Conservation (phyloP, 1,140 invertebrate genomes). For the Drosophila tropicalis region DNA sequence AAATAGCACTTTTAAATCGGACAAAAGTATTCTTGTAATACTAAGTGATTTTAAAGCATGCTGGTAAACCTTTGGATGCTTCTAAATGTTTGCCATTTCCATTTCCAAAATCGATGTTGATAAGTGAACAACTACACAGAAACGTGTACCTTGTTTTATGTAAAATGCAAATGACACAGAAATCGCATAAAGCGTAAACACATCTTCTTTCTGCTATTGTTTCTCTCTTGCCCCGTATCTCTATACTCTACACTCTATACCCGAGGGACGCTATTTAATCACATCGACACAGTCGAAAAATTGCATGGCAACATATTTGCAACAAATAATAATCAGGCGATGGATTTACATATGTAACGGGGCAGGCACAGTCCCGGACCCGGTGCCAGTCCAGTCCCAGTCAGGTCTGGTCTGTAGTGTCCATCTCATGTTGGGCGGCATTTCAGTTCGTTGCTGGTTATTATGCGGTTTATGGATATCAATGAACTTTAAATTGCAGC, state of each 20-base stretch:
- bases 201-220: neutral
- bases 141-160: conserved; percentile 61
- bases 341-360: conserved; percentile 54
- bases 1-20: neutral
- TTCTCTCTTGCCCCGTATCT: neutral
- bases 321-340: conserved; percentile 68
- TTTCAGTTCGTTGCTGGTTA: conserved; percentile 15
- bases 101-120: conserved; percentile 17
- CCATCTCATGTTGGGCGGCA: conserved; percentile 3
- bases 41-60: neutral
- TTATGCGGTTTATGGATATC: conserved; percentile 75
- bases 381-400: neutral
- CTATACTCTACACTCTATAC: neutral
- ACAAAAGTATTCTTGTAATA: neutral
- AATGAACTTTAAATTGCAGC: conserved; percentile 78
- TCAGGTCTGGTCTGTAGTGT: conserved; percentile 6
- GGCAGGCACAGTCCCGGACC: neutral
- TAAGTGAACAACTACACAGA: conserved; percentile 32
- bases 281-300: conserved; percentile 25
- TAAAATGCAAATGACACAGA: conserved; percentile 77
- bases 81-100: neutral
- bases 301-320: conserved; percentile 61
- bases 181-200: conserved; percentile 58
- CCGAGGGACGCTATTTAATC: conserved; percentile 45
- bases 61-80: neutral